phyloP scores from a whole-genome alignment of 2,888 invertebrate genomes.

The Empis livida region DNA sequence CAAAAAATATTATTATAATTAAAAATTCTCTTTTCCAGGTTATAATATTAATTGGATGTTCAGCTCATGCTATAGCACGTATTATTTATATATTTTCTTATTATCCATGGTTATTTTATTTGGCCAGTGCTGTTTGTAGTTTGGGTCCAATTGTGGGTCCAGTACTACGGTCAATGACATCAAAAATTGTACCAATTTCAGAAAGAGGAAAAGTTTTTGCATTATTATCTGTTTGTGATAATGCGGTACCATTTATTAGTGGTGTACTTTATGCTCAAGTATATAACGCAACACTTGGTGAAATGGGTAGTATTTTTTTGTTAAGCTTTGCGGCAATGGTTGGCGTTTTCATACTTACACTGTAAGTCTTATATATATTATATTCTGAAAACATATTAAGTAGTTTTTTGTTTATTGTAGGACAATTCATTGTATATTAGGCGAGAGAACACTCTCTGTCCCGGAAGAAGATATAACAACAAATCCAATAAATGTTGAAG shows the following conservation, averaged over 20 bases:
- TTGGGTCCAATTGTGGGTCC: slow-evolving; percentile 68
- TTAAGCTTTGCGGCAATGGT: slow-evolving; percentile 59
- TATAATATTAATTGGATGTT: slow-evolving; percentile 59
- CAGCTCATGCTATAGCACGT: slow-evolving; percentile 54
- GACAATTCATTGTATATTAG: slow-evolving; percentile 28
- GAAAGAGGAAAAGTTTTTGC: slow-evolving; percentile 74
- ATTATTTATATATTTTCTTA: slow-evolving; percentile 51
- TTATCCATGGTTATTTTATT: slow-evolving; percentile 45
- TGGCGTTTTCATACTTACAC: slow-evolving; percentile 46
- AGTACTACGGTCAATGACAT: slow-evolving; percentile 67
- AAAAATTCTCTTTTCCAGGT: slow-evolving; percentile 30
- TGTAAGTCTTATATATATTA: slow-evolving; percentile 43
- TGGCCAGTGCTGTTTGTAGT: slow-evolving; percentile 60
- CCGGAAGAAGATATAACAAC: slow-evolving; percentile 18
- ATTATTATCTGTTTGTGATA: slow-evolving; percentile 65
- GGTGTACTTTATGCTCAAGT: slow-evolving; percentile 56
- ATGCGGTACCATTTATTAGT: slow-evolving; percentile 63
- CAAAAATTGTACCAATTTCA: slow-evolving; percentile 55
- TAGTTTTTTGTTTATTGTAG: slow-evolving; percentile 21
- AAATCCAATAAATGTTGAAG: neutral
- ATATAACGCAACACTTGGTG: slow-evolving; percentile 53
- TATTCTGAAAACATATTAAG: neutral
- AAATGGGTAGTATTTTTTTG: slow-evolving; percentile 52
- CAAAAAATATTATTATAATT: neutral
- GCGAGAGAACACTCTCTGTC: slow-evolving; percentile 24